These are phyloP conservation scores for Selene dorsalis DNA, from an alignment of 2,797 vertebrate genomes.

Conservation along the genomic window DNA sequence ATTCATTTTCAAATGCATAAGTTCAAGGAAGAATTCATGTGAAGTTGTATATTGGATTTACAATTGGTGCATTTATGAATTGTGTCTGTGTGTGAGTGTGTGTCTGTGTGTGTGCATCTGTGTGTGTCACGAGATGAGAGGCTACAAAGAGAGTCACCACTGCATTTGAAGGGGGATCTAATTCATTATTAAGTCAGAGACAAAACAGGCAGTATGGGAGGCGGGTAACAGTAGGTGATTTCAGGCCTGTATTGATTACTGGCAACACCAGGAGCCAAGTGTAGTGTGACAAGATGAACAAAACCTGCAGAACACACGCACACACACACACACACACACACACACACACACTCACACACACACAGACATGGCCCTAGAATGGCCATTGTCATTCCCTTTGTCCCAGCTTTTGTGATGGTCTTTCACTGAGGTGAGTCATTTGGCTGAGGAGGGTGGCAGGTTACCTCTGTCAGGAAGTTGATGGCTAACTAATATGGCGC, in stretches of 20 bases:
- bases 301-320: constrained; percentile 83
- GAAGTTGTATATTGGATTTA: constrained; percentile 35
- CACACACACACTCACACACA: constrained; percentile 44
- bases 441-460: constrained; percentile 62
- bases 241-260: constrained; percentile 98
- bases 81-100: constrained; percentile 57
- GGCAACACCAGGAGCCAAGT: constrained; percentile 96
- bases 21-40: constrained; percentile 1
- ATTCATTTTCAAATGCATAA: background rate
- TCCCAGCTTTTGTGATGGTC: constrained; percentile 55
- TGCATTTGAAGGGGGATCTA: constrained; percentile 76
- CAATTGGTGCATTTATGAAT: constrained; percentile 60
- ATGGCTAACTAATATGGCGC: constrained; percentile 31
- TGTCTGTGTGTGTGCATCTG: constrained; percentile 61
- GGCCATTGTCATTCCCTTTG: constrained; percentile 81
- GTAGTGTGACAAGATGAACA: constrained; percentile 91
- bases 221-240: constrained; percentile 95
- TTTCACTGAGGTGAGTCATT: constrained; percentile 75
- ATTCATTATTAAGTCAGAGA: constrained; percentile 99
- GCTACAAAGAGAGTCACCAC: constrained; percentile 73
- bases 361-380: constrained; percentile 80
- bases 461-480: constrained; percentile 65
- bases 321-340: constrained; percentile 64
- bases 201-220: constrained; percentile 97
- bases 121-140: constrained; percentile 55